These are phyloP conservation scores for Helogale parvula DNA, from an alignment of 2,113 vertebrate species.

Conservation along the genomic window DNA sequence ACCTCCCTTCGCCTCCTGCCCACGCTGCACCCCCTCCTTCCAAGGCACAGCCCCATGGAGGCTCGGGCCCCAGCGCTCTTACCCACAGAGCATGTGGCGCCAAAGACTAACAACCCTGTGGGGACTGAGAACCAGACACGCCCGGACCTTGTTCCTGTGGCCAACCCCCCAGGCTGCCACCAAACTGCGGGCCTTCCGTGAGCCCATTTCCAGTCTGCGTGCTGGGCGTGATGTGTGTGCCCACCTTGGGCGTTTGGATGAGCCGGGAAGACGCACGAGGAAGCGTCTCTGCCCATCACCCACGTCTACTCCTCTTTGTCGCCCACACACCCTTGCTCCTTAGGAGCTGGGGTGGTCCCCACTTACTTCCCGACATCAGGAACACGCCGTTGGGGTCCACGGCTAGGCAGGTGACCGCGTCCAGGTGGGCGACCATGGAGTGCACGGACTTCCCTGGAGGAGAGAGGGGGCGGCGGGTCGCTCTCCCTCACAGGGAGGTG, in stretches of 20 bases:
- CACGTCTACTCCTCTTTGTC: neutral
- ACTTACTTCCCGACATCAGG: conserved; percentile 95
- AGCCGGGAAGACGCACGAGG: fast-evolving
- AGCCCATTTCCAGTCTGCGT: neutral
- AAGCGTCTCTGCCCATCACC: neutral
- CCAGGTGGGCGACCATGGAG: conserved; percentile 95
- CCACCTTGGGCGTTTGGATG: fast-evolving
- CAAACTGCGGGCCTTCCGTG: neutral
- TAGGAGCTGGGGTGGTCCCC: neutral
- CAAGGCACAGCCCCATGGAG: fast-evolving
- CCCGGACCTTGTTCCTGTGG: neutral
- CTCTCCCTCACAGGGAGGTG: neutral
- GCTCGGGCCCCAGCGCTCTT: neutral
- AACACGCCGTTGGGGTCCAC: conserved; percentile 94
- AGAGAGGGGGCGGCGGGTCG: neutral
- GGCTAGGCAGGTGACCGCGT: conserved; percentile 94
- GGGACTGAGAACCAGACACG: neutral
- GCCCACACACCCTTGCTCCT: neutral
- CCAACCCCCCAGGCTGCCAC: fast-evolving
- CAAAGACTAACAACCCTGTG: fast-evolving
- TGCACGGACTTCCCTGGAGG: conserved; percentile 90
- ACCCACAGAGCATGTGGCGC: neutral
- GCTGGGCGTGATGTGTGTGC: fast-evolving
- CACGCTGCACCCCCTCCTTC: neutral
- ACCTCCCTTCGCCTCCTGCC: too few species aligned